Percentiles rank a stretch among this genome's conserved stretches.
These are phyloP conservation scores for Anableps anableps DNA, from an alignment of 2,797 vertebrate genomes.

Conservation along the genomic window DNA sequence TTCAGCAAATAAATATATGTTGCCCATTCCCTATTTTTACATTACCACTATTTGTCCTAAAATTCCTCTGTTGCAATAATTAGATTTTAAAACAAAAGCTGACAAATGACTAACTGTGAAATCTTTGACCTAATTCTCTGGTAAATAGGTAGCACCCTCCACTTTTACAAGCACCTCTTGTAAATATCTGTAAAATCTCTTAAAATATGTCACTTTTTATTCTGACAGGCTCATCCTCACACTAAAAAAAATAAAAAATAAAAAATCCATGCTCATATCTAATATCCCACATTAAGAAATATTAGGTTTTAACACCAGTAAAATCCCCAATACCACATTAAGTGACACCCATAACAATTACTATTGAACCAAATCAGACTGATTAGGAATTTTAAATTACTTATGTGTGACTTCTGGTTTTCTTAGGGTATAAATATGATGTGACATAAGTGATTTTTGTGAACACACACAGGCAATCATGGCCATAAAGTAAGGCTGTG, in stretches of 20 bases:
- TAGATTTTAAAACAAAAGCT: not conserved
- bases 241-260: not conserved
- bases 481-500: not conserved
- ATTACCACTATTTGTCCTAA: not conserved
- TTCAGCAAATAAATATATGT: conserved; percentile 34
- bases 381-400: not conserved
- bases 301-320: not conserved
- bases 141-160: not conserved
- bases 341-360: not conserved
- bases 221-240: not conserved
- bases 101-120: no score
- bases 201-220: not conserved
- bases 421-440: no score
- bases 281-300: not conserved
- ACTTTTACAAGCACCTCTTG: not conserved
- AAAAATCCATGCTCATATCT: no score
- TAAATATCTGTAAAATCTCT: not conserved
- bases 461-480: no score
- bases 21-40: not conserved
- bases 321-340: not conserved
- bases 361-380: not conserved
- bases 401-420: no score
- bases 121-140: no score
- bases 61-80: not conserved
- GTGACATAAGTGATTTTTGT: no score